These are phyloP conservation scores for Timandra comae DNA, from an alignment of 2,888 invertebrate genomes.

Conservation along the genomic window DNA sequence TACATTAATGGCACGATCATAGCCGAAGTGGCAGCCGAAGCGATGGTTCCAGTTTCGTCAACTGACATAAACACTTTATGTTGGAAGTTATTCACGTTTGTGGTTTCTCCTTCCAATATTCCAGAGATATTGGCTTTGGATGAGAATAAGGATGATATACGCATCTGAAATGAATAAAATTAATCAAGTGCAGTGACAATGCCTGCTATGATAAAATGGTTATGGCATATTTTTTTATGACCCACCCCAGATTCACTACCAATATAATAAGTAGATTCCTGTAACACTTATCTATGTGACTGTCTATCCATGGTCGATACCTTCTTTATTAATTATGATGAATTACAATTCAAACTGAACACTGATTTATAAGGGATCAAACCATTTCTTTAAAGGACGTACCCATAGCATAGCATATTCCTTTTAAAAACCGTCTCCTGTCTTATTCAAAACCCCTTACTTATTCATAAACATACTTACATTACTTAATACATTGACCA, in stretches of 20 bases:
- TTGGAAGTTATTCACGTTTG: slow-evolving; percentile 72
- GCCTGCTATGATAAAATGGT: no score
- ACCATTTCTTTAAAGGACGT: no score
- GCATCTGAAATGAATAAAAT: slow-evolving; percentile 64
- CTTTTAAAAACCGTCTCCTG: no score
- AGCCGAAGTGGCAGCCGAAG: slow-evolving; percentile 78
- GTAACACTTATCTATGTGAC: no score
- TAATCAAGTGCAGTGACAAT: neutral
- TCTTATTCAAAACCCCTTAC: no score
- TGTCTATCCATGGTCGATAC: no score
- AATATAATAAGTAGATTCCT: neutral
- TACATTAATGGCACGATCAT: slow-evolving; percentile 79
- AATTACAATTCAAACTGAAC: no score
- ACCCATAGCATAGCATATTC: no score
- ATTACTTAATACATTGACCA: slow-evolving; percentile 60
- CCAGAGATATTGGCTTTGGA: slow-evolving; percentile 74
- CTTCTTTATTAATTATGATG: no score
- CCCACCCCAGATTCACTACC: neutral
- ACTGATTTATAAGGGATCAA: no score
- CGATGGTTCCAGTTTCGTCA: slow-evolving; percentile 80
- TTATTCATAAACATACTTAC: no score
- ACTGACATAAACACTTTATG: slow-evolving; percentile 81
- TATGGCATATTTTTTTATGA: neutral
- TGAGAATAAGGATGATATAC: slow-evolving; percentile 75
- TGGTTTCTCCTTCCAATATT: slow-evolving; percentile 55